Conservation (phyloP, 2,113 vertebrate genomes). For the Tachuris rubrigastra region DNA sequence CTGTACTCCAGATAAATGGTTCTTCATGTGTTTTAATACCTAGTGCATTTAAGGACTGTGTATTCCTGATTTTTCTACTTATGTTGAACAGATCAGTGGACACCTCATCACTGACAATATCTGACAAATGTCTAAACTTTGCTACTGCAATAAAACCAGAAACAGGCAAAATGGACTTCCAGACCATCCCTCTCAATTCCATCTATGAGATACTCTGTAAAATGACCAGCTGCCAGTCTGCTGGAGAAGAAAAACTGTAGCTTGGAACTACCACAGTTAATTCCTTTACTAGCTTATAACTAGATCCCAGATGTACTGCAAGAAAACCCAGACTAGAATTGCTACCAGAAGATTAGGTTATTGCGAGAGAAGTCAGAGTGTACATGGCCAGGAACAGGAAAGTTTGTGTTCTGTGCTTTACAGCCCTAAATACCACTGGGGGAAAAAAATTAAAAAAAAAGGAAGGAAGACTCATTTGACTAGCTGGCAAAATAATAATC, state of each 20-base stretch:
- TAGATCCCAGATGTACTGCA: background rate
- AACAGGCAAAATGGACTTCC: background rate
- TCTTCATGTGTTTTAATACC: background rate
- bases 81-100: background rate
- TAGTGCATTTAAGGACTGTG: background rate
- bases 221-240: background rate
- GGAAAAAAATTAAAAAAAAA: background rate
- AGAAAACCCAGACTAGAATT: background rate
- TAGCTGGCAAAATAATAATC: background rate
- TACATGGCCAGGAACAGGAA: background rate
- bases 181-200: background rate
- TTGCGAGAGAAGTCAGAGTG: background rate
- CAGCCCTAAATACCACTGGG: background rate
- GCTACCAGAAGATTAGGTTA: background rate
- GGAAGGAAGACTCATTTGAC: background rate
- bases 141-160: background rate
- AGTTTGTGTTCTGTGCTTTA: background rate
- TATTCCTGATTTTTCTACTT: background rate
- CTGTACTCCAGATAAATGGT: background rate
- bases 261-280: background rate
- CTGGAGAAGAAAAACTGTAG: background rate
- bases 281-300: background rate
- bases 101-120: background rate
- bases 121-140: conserved; percentile 16
- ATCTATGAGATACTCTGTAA: background rate